Percentiles rank a stretch among this genome's conserved stretches.
phyloP scores from a whole-genome alignment of 2,888 invertebrate genomes.

The Prosopocoilus inquinatus region DNA sequence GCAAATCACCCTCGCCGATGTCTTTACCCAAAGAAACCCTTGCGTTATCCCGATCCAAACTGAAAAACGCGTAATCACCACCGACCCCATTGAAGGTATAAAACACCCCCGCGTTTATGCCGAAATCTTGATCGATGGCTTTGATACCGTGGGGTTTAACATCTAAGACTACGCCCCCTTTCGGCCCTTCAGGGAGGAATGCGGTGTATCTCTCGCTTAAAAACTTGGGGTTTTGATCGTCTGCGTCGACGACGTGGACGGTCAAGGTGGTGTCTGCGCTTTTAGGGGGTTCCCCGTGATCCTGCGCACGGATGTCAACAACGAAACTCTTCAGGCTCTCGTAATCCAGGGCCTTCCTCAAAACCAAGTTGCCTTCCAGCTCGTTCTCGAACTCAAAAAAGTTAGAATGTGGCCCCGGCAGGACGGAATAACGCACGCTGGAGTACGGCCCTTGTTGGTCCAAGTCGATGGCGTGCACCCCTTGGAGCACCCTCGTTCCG shows the following conservation, averaged over 20 bases:
- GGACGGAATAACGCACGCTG: slow-evolving; percentile 78
- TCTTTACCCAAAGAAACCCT: slow-evolving; percentile 58
- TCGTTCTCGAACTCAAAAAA: slow-evolving; percentile 83
- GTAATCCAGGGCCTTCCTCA: slow-evolving; percentile 79
- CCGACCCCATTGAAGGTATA: slow-evolving; percentile 66
- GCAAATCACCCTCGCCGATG: slow-evolving; percentile 60
- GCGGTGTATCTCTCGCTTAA: slow-evolving; percentile 67
- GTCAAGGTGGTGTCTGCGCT: slow-evolving; percentile 72
- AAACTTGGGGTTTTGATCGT: slow-evolving; percentile 88
- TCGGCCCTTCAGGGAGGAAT: slow-evolving; percentile 61
- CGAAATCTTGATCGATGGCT: slow-evolving; percentile 78
- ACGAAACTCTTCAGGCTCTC: slow-evolving; percentile 78
- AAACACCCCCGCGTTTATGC: slow-evolving; percentile 71
- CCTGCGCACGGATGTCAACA: slow-evolving; percentile 71
- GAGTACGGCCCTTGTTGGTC: slow-evolving; percentile 89
- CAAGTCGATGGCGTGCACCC: slow-evolving; percentile 75
- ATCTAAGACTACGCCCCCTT: slow-evolving; percentile 62
- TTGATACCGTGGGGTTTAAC: slow-evolving; percentile 71
- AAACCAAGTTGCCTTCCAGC: slow-evolving; percentile 77
- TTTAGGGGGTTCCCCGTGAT: slow-evolving; percentile 79
- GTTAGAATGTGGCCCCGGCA: slow-evolving; percentile 76
- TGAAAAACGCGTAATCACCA: slow-evolving; percentile 62
- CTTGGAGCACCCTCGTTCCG: slow-evolving; percentile 72
- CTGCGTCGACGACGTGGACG: slow-evolving; percentile 82
- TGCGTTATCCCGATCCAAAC: slow-evolving; percentile 65